Conservation (phyloP, 2,888 invertebrate genomes). For the Deilephila elpenor region DNA sequence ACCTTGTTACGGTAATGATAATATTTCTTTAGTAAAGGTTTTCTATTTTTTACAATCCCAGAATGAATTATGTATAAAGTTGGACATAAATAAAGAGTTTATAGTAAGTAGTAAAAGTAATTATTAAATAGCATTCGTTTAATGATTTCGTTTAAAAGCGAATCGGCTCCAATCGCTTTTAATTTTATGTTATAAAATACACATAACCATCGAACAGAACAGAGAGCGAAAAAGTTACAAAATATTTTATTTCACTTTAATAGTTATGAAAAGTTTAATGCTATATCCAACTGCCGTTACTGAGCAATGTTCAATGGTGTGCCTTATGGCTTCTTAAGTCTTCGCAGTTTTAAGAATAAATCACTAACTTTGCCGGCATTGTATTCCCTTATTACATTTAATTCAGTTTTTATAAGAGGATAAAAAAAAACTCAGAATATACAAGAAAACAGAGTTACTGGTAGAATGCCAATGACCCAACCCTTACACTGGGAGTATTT, state of each 20-base stretch:
- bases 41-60: too few species aligned
- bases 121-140: not conserved
- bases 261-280: not conserved
- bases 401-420: not conserved
- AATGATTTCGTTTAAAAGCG: conserved; percentile 1
- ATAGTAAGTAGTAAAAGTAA: not conserved
- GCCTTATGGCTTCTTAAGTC: not conserved
- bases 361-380: not conserved
- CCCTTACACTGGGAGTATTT: conserved; percentile 36
- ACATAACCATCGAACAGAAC: not conserved
- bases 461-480: not conserved
- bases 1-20: not conserved
- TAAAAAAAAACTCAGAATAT: not conserved
- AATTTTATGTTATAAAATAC: not conserved
- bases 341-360: not conserved
- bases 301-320: not conserved
- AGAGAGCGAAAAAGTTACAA: not conserved
- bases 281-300: not conserved
- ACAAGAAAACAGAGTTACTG: not conserved
- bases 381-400: not conserved
- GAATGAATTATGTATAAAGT: not conserved
- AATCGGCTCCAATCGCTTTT: not conserved
- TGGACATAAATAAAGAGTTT: not conserved
- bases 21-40: not conserved
- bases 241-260: conserved; percentile 26